Evolutionary conservation across 2,797 vertebrate species (phyloP).

Genomic region (Gila robusta): DNA sequence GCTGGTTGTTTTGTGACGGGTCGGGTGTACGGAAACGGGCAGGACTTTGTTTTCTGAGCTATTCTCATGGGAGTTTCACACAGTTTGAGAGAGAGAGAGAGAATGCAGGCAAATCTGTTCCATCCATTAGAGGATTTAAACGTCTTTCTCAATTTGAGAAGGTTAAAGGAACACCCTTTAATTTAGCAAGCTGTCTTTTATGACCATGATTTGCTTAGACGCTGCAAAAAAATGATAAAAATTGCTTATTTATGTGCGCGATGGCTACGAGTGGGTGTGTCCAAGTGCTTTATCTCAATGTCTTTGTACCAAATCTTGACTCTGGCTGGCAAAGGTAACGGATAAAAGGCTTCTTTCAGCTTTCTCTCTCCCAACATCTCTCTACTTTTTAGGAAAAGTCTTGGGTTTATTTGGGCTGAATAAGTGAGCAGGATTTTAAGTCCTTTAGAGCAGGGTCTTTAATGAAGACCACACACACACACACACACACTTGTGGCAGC

Average conservation of each 20-base stretch:
- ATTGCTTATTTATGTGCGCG: conserved; percentile 41
- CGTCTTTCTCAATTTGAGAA: conserved; percentile 47
- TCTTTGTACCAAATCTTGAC: conserved; percentile 30
- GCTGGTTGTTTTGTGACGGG: conserved; percentile 32
- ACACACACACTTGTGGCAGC: not conserved
- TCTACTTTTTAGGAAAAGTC: conserved; percentile 32
- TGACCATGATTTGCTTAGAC: conserved; percentile 38
- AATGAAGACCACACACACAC: conserved; percentile 35
- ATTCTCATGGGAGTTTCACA: conserved; percentile 43
- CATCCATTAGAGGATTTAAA: conserved; percentile 53
- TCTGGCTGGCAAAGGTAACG: not conserved
- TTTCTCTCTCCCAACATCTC: not conserved
- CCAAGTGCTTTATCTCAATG: conserved; percentile 14
- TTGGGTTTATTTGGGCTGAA: conserved; percentile 32
- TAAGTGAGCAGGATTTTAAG: conserved; percentile 31
- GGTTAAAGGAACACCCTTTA: conserved; percentile 58
- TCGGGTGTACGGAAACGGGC: conserved; percentile 32
- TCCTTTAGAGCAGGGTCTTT: conserved; percentile 36
- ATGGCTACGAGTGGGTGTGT: conserved; percentile 29
- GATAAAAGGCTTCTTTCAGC: conserved; percentile 10
- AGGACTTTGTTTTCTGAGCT: conserved; percentile 54
- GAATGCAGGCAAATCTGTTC: conserved; percentile 58
- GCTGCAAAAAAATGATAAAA: conserved; percentile 52
- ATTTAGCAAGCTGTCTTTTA: conserved; percentile 42
- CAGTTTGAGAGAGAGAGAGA: conserved; percentile 8